Evolutionary conservation across 1,140 invertebrate genomes (phyloP).

Genomic region (Tribolium castaneum): DNA sequence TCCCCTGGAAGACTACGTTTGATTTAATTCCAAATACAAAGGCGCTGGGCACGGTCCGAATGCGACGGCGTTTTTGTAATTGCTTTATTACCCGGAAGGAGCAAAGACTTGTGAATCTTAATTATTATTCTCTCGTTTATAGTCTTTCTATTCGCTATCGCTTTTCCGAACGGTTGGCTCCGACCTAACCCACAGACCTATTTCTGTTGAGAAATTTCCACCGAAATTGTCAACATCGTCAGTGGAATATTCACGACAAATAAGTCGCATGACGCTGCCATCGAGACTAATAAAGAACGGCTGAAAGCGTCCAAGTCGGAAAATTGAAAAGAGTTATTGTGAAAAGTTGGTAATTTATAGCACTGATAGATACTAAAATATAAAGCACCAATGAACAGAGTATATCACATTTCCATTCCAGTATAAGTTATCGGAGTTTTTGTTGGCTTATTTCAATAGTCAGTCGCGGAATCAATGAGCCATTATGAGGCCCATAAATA

Average conservation of each 20-base stretch:
- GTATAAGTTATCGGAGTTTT: conserved; percentile 45
- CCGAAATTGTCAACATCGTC: not conserved
- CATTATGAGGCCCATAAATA: conserved; percentile 47
- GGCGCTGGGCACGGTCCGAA: conserved; percentile 38
- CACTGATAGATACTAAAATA: conserved; percentile 48
- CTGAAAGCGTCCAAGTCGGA: conserved; percentile 46
- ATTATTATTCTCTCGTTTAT: conserved; percentile 46
- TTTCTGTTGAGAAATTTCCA: not conserved
- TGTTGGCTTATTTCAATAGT: conserved; percentile 45
- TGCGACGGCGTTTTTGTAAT: conserved; percentile 39
- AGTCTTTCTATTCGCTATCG: conserved; percentile 41
- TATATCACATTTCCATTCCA: conserved; percentile 46
- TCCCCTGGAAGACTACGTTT: conserved; percentile 7
- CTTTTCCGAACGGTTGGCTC: conserved; percentile 45
- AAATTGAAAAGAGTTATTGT: conserved; percentile 50
- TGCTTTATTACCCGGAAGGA: conserved; percentile 48
- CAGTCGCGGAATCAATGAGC: conserved; percentile 46
- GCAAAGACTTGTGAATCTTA: conserved; percentile 48
- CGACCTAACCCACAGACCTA: conserved; percentile 21
- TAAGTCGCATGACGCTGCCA: not conserved
- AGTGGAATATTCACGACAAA: not conserved
- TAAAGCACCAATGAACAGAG: conserved; percentile 45
- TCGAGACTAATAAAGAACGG: conserved; percentile 47
- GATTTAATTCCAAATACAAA: conserved; percentile 20
- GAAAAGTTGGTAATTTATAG: conserved; percentile 52